Conservation (phyloP, 2,888 invertebrate genomes). For the Mamestra brassicae region DNA sequence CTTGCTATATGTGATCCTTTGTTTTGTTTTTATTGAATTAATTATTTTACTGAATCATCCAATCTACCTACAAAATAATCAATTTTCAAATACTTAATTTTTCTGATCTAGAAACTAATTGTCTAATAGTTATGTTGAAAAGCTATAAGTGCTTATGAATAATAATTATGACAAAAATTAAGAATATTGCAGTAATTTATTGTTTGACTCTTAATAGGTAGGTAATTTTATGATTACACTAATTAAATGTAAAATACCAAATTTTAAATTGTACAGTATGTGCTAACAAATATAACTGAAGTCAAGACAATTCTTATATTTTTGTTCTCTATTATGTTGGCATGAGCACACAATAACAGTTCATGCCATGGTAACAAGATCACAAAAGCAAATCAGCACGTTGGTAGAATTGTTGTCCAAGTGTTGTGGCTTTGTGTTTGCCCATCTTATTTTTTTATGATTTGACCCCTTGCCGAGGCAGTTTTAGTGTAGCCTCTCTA, state of each 20-base stretch:
- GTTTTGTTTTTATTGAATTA: slow-evolving; percentile 36
- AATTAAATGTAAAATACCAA: neutral
- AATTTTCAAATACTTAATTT: neutral
- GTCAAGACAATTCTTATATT: slow-evolving; percentile 5
- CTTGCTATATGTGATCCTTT: slow-evolving; percentile 32
- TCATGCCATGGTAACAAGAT: neutral
- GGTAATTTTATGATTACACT: neutral
- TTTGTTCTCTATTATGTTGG: neutral
- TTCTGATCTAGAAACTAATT: neutral
- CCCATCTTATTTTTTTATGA: neutral
- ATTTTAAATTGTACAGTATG: neutral
- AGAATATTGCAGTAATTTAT: neutral
- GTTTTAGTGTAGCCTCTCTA: neutral
- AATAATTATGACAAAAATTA: neutral
- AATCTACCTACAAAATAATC: neutral
- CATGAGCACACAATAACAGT: slow-evolving; percentile 8
- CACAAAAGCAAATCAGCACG: no score
- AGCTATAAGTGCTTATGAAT: neutral
- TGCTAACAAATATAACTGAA: neutral
- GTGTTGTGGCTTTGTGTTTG: neutral
- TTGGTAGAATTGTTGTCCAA: neutral
- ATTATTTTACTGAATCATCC: slow-evolving; percentile 9
- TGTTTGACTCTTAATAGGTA: neutral
- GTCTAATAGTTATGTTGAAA: neutral
- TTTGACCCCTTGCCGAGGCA: neutral